Conservation (phyloP, 2,113 vertebrate genomes). For the Mesitornis unicolor region DNA sequence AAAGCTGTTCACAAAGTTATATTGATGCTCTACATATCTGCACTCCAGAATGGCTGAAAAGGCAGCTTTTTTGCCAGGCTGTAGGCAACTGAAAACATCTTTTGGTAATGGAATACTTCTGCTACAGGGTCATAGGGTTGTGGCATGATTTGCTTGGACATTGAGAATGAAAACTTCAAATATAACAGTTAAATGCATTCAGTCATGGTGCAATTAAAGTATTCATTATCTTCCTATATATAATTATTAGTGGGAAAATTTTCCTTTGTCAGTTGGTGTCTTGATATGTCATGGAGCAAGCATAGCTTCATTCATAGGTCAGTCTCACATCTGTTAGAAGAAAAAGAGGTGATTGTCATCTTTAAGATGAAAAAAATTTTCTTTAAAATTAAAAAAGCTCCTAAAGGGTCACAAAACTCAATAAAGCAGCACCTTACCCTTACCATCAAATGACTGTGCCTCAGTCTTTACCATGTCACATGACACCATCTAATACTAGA, state of each 20-base stretch:
- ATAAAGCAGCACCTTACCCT: neutral
- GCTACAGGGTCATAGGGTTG: neutral
- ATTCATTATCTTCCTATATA: neutral
- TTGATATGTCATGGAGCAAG: neutral
- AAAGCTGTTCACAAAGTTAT: neutral
- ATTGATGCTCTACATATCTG: neutral
- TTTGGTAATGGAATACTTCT: neutral
- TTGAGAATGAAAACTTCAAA: neutral
- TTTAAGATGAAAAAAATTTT: neutral
- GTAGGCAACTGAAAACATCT: neutral
- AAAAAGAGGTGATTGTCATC: neutral
- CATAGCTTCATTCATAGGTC: neutral
- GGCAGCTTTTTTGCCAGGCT: neutral
- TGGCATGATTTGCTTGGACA: neutral
- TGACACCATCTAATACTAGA: neutral
- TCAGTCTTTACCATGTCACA: neutral
- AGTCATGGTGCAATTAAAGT: neutral
- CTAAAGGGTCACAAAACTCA: neutral
- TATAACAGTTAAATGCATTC: neutral
- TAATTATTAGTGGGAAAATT: neutral
- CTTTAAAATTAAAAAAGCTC: neutral
- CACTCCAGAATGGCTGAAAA: neutral
- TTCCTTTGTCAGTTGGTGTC: neutral
- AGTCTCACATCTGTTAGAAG: neutral
- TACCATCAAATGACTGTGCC: neutral